Conservation (phyloP, 2,888 invertebrate species). For the Lithodes maja region DNA sequence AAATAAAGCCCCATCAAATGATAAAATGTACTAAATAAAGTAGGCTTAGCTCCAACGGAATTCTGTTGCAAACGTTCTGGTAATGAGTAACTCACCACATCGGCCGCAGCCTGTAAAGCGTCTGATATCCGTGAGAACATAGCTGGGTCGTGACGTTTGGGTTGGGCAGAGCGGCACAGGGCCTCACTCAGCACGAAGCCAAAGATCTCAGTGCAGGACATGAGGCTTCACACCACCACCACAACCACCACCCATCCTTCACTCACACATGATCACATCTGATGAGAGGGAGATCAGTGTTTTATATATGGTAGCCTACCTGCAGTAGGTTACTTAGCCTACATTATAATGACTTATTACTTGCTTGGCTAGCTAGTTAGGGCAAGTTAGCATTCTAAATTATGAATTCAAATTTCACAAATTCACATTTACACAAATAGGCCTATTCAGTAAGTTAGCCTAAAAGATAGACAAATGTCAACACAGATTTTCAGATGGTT, state of each 20-base stretch:
- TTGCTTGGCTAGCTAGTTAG: too few relatives aligned
- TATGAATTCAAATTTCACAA: too few relatives aligned
- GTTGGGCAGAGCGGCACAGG: slow-evolving; percentile 41
- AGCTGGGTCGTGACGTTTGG: slow-evolving; percentile 42
- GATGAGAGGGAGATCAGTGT: neutral
- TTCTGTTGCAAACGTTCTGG: neutral
- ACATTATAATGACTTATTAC: too few relatives aligned
- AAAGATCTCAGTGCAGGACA: slow-evolving; percentile 59
- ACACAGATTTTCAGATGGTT: too few relatives aligned
- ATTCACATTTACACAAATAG: too few relatives aligned
- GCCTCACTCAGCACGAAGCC: slow-evolving; percentile 60
- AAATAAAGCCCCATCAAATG: too few relatives aligned
- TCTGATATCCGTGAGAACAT: slow-evolving; percentile 61
- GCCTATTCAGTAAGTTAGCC: too few relatives aligned
- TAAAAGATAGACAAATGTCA: too few relatives aligned
- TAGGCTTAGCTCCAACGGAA: too few relatives aligned
- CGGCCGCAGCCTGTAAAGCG: slow-evolving; percentile 69
- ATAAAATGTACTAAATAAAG: neutral
- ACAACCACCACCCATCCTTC: neutral
- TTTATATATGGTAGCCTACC: too few relatives aligned
- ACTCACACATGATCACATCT: neutral
- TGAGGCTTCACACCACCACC: slow-evolving; percentile 2
- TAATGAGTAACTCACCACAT: slow-evolving; percentile 67
- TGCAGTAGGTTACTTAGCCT: too few relatives aligned
- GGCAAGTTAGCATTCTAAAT: too few relatives aligned